Percentiles rank a stretch among this genome's conserved stretches.
These are phyloP conservation scores for Antedon mediterranea DNA, from an alignment of 53 echinoderm and acorn worm genomes.

Conservation along the genomic window DNA sequence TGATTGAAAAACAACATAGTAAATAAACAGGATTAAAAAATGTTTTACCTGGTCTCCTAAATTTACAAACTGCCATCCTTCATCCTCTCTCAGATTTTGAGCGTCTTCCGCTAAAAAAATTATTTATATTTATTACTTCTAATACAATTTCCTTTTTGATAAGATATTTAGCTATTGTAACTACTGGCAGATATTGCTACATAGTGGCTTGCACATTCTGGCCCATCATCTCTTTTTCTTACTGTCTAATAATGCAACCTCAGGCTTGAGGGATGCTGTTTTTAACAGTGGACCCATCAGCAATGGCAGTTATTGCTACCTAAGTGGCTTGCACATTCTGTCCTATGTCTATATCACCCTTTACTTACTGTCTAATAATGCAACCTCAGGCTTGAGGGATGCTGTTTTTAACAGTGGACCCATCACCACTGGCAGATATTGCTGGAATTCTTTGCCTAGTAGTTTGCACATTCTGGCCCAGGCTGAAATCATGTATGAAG, in stretches of 20 bases:
- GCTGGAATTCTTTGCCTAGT: conserved; percentile 68
- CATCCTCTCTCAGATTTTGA: conserved; percentile 80
- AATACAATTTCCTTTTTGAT: too few species aligned
- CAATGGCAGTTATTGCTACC: too few species aligned
- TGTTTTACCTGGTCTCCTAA: conserved; percentile 64
- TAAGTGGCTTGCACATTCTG: too few species aligned
- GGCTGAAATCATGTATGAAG: conserved; percentile 97
- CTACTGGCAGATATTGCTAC: too few species aligned
- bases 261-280: conserved; percentile 88
- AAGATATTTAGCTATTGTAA: too few species aligned
- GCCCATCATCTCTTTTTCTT: too few species aligned
- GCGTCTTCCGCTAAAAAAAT: conserved; percentile 65
- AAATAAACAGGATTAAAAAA: too few species aligned
- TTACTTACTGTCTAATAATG: conserved; percentile 80
- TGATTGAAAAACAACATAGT: too few species aligned
- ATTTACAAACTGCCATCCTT: conserved; percentile 98
- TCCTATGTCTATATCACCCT: too few species aligned
- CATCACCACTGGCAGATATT: conserved; percentile 94
- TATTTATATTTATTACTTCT: too few species aligned
- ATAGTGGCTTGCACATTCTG: too few species aligned
- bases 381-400: conserved; percentile 85
- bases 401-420: conserved; percentile 85
- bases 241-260: conserved; percentile 90
- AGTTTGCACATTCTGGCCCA: conserved; percentile 99
- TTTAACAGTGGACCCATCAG: too few species aligned